Evolutionary conservation across 2,888 invertebrate genomes (phyloP).

Genomic region (Heliconius charithonia): DNA sequence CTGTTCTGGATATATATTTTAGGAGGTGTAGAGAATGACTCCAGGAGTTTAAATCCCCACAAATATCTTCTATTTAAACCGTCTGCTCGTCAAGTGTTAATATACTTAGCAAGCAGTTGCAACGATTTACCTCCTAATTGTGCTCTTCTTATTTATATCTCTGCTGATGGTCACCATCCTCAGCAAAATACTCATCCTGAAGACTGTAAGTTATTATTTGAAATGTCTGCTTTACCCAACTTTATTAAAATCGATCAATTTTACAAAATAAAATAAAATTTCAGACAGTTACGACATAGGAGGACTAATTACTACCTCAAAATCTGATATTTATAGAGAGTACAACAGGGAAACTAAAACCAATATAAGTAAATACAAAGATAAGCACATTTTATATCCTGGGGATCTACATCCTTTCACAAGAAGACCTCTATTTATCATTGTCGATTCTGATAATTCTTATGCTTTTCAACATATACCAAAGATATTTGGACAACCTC

Average conservation of each 20-base stretch:
- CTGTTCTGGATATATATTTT: slow-evolving; percentile 20
- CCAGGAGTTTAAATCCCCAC: slow-evolving; percentile 89
- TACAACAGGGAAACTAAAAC: slow-evolving; percentile 44
- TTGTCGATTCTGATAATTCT: slow-evolving; percentile 98
- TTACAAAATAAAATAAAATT: background rate
- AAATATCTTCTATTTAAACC: slow-evolving; percentile 98
- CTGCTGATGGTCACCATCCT: slow-evolving; percentile 94
- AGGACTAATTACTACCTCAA: slow-evolving; percentile 94
- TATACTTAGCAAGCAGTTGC: slow-evolving; percentile 95
- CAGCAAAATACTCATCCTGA: slow-evolving; percentile 91
- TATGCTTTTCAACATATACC: slow-evolving; percentile 96
- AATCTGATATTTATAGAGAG: slow-evolving; percentile 87
- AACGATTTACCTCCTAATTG: slow-evolving; percentile 96
- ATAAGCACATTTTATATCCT: slow-evolving; percentile 93
- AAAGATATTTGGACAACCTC: slow-evolving; percentile 94
- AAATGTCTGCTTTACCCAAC: background rate
- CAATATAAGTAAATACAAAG: slow-evolving; percentile 72
- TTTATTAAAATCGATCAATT: background rate
- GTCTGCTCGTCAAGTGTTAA: slow-evolving; percentile 95
- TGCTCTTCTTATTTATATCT: slow-evolving; percentile 95
- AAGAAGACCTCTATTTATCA: slow-evolving; percentile 94
- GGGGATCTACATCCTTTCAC: slow-evolving; percentile 97
- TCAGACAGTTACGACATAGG: slow-evolving; percentile 95
- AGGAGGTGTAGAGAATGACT: slow-evolving; percentile 49
- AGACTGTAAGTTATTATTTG: slow-evolving; percentile 88